Base-by-base conservation (phyloP, 2,888 invertebrate species). In the Euphydryas editha region DNA sequence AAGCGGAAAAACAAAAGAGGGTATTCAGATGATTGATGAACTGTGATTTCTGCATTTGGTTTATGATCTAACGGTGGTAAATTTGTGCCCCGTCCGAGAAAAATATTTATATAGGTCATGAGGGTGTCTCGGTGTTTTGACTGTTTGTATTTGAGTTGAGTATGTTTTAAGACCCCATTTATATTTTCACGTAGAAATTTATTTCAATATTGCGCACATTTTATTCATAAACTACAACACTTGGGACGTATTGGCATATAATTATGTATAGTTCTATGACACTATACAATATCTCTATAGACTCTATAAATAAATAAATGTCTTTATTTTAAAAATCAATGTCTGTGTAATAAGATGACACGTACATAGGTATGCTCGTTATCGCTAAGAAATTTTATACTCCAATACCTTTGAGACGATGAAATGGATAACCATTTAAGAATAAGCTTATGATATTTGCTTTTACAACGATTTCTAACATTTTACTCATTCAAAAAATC, bases 291-390 rank as follows among this genome's bases (percentile, higher is more conserved):
- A 24, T 2, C 4, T 30, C 5, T 30, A 30, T 8, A 30, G 30
- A 30, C 30, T 30, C n/a, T n/a, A n/a, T 30, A 30, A 7, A 30
- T 30, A 7, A 30, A 30, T 30, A 30, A 30, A 30, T 30, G 30
- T 30, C 30, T 30, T 30, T 30, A 30, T 30, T 30, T 30, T 30
- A 30, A 30, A 30, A 30, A 30, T 30, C 30, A 30, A 30, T 57
- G 8, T n/a, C 56, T 54, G 65, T 65, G 65, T 60, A 5, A 60
- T 39, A 60, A 18, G 47, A 56, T 46, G 65, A 37, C 65, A 15
- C 37, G 20, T 18, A 5, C 15, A 21, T 46, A 65, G 62, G 54
- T 62, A 55, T 55, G 75, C 77, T 78, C 61, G 67, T 70, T 70
- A 70, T 69, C 65, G 46, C 59, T 57, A 57, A 42, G 46, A 46